phyloP scores from a whole-genome alignment of 2,113 vertebrate genomes.

The Oreotrochilus melanogaster region DNA sequence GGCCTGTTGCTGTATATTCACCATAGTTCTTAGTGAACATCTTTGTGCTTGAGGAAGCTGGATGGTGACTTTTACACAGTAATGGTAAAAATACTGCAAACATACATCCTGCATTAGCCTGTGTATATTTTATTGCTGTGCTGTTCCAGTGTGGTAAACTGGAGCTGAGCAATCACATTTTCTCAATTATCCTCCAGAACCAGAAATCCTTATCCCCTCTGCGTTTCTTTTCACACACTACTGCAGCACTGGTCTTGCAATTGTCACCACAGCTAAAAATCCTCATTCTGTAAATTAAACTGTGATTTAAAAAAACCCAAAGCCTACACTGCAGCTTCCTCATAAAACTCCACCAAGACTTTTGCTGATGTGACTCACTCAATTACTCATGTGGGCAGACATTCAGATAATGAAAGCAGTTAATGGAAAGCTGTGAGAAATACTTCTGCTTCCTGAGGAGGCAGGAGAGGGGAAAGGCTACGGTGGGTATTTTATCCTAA shows the following conservation, averaged over 20 bases:
- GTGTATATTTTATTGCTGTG: conserved; percentile 27
- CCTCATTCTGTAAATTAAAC: conserved; percentile 61
- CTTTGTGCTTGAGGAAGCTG: not conserved
- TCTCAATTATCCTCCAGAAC: conserved; percentile 22
- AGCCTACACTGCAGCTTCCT: conserved; percentile 38
- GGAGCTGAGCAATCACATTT: conserved; percentile 32
- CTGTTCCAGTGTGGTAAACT: conserved; percentile 6
- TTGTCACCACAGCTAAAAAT: conserved; percentile 36
- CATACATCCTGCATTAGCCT: not conserved
- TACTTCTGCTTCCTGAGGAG: conserved; percentile 69
- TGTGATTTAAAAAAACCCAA: conserved; percentile 16
- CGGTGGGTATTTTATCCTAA: conserved; percentile 55
- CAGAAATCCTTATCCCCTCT: conserved; percentile 49
- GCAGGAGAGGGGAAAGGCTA: conserved; percentile 48
- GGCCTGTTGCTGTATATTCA: not conserved
- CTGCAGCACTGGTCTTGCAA: conserved; percentile 46
- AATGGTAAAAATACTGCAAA: conserved; percentile 7
- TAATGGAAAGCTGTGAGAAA: conserved; percentile 73
- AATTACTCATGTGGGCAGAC: conserved; percentile 73
- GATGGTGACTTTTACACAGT: not conserved
- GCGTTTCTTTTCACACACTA: conserved; percentile 30
- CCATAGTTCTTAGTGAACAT: not conserved
- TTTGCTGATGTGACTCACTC: conserved; percentile 75
- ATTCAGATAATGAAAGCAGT: conserved; percentile 74
- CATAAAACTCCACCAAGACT: conserved; percentile 57